Evolutionary conservation across 2,113 vertebrate genomes (phyloP), one percentile per base, ranked within the genome.

Genomic region (Scalopus aquaticus): DNA sequence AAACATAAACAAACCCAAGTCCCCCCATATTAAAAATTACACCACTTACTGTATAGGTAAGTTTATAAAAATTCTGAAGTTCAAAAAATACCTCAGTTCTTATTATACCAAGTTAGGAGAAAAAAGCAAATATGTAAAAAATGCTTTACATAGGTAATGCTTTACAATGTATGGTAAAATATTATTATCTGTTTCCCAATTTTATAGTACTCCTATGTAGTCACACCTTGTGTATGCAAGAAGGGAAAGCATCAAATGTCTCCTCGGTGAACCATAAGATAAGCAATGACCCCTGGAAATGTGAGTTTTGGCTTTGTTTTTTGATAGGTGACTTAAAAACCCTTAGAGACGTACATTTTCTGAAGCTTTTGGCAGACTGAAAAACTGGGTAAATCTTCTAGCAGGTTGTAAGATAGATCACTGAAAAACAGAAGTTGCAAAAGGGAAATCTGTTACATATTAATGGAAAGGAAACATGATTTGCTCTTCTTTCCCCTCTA

Each of bases 361-460:
- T 99, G 99, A 77, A 99, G 98, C 89, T 98, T 99, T 92, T 98
- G 98, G 93, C 99, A 99, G 70, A 98, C 98, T 24, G 98, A 98
- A 96, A 99, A 99, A 96, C 98, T 98, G 46, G 99, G 99, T 81
- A 99, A 98, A 58, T 98, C 98, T 98, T 99, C 98, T 94, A 99
- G 98, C 39, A 98, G 97, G 97, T 99, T 99, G 90, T 99, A 99
- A 56, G 99, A 99, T 69, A 99, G 98, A 98, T 99, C 99, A 58
- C 99, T 99, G 98, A 95, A 98, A 98, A 84, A 98, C 51, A 97
- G 11, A 96, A 96, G 78, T 46, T 70, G 86, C 30, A 42, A 87
- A 26, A 95, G 32, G 84, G 93, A 88, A 89, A 84, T 94, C 69
- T 93, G 92, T 95, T 96, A 97, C 11, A 37, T 74, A 93, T 7